Percentiles rank a stretch among this genome's conserved stretches.
Evolutionary conservation across 1,140 invertebrate species (phyloP).

Genomic region (Xylocopa sonorina): DNA sequence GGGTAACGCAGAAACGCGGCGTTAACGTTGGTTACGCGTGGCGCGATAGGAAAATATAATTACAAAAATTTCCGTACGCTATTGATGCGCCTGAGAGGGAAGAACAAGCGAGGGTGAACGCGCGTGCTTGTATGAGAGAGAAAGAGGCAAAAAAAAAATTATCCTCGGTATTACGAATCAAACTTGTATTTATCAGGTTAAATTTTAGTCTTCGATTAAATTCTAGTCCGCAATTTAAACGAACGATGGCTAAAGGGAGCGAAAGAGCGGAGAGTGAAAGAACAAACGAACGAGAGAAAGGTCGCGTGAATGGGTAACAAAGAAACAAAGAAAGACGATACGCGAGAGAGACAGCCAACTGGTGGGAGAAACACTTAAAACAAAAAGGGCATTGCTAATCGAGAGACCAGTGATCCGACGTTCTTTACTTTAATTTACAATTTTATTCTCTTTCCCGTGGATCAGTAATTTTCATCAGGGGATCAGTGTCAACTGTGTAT

Average conservation of each 20-base stretch:
- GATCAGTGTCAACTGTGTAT: constrained; percentile 26
- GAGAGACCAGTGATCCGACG: constrained; percentile 76
- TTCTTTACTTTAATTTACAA: constrained; percentile 50
- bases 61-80: constrained; percentile 62
- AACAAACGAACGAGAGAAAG: background rate
- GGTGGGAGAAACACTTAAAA: constrained; percentile 52
- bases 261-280: background rate
- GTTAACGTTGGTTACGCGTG: constrained; percentile 29
- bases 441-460: constrained; percentile 62
- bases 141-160: constrained; percentile 51
- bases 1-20: constrained; percentile 47
- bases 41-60: constrained; percentile 45
- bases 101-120: constrained; percentile 51
- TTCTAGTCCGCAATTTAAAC: constrained; percentile 79
- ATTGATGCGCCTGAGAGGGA: constrained; percentile 59
- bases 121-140: constrained; percentile 31
- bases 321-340: background rate
- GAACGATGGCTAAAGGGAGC: constrained; percentile 38
- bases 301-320: background rate
- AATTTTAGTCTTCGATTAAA: constrained; percentile 80
- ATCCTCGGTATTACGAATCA: constrained; percentile 78
- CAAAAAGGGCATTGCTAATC: constrained; percentile 77
- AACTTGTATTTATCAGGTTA: constrained; percentile 80
- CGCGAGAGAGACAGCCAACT: constrained; percentile 44
- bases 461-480: constrained; percentile 7